Base-by-base conservation (phyloP, 2,888 invertebrate genomes). In the Loripinus fragilis region DNA sequence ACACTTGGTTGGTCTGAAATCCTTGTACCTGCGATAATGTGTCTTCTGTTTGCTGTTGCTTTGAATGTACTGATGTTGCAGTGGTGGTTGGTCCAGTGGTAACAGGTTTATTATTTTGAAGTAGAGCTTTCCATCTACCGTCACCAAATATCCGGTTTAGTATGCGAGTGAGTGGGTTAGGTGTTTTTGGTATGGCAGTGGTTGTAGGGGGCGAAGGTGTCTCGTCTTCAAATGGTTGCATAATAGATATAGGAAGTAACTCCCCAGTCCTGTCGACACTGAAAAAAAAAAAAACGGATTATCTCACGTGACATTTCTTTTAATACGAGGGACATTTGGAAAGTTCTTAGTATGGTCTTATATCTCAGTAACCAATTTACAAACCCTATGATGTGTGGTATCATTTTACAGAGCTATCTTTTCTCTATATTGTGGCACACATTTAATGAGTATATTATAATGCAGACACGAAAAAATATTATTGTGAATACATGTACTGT, bases 71-170 rank as follows among this genome's bases (percentile, higher is more conserved):
- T n/a, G n/a, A n/a, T 5, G 48, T 15, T 8, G 25, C n/a, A 30
- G 60, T 8, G 3, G 60, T 33, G 10, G 60, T 5, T 17, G 60
- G 17, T 10, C 5, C 25, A 25, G 55, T 30, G 10, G 60, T 33
- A 17, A 33, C 12, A 2, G 33, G 28, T 33, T 30, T 60, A 33
- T 12, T 23, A 30, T 71, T 33, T 25, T 74, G 65, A 30, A 77
- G 30, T 1, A 74, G 28, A 0, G 67, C 33, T 45, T 66, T 35
- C 80, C 80, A 80, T n/a, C 68, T 35, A 20, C 65, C 28, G 28
- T 25, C 64, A 10, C 80, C 80, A 30, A 71, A 80, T 41, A 80
- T 17, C n/a, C 64, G 66, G 38, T 76, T 74, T 20, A 80, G 69
- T 17, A 80, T 67, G 12, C 67, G 41, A 66, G 76, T 23, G 71